These are phyloP conservation scores for Drosophila littoralis DNA, from an alignment of 1,140 invertebrate genomes.

Conservation along the genomic window DNA sequence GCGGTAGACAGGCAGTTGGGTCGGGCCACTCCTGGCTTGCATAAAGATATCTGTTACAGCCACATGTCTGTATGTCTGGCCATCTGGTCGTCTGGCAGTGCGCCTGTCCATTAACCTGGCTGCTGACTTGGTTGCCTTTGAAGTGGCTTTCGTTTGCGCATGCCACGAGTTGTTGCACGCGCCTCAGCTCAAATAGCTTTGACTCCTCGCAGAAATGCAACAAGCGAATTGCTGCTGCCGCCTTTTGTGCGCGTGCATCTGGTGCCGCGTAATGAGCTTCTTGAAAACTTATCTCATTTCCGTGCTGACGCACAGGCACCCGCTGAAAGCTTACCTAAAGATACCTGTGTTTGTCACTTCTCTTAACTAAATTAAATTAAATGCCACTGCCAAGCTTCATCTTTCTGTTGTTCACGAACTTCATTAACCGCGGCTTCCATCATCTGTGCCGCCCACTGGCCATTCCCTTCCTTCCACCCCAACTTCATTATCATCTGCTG, in stretches of 20 bases:
- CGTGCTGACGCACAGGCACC: conserved; percentile 30
- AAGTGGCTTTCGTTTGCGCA: neutral
- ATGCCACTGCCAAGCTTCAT: conserved; percentile 51
- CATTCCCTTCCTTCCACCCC: neutral
- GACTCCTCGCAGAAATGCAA: conserved; percentile 9
- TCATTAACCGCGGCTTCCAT: conserved; percentile 65
- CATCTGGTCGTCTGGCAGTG: neutral
- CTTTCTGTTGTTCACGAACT: conserved; percentile 53
- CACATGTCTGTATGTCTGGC: neutral
- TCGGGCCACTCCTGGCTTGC: neutral
- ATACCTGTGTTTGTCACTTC: conserved; percentile 24
- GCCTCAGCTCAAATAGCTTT: neutral
- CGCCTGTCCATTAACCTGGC: neutral
- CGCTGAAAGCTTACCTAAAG: neutral
- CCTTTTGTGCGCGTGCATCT: conserved; percentile 10
- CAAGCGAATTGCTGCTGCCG: conserved; percentile 8
- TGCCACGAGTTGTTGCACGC: neutral
- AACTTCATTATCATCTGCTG: conserved; percentile 19
- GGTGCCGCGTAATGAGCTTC: conserved; percentile 32
- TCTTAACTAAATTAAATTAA: conserved; percentile 77
- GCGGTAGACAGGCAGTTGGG: neutral
- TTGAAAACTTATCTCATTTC: conserved; percentile 67
- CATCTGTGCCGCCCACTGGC: conserved; percentile 21
- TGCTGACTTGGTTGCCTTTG: neutral
- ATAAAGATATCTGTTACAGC: neutral